These are phyloP conservation scores for Cossypha caffra DNA, from an alignment of 2,797 vertebrate genomes.

Conservation along the genomic window DNA sequence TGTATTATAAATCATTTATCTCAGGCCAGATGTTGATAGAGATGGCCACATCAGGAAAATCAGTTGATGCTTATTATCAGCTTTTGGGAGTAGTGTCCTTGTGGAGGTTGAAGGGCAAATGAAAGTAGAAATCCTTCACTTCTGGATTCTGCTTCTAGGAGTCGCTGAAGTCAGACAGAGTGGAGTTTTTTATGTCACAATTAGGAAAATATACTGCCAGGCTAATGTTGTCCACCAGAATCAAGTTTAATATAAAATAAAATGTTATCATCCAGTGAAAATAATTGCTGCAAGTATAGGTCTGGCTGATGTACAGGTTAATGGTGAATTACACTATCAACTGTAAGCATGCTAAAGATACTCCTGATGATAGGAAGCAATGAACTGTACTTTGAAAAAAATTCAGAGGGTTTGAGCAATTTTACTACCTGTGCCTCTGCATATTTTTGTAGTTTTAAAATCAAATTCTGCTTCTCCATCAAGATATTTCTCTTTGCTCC, in stretches of 20 bases:
- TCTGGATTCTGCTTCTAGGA: neutral
- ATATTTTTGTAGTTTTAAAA: neutral
- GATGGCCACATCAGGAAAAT: neutral
- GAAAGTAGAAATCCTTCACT: neutral
- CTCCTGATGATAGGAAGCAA: neutral
- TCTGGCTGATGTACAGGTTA: neutral
- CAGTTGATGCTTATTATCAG: neutral
- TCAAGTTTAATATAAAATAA: neutral
- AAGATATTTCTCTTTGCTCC: neutral
- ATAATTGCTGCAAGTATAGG: neutral
- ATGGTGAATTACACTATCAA: neutral
- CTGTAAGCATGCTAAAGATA: neutral
- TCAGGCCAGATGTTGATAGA: neutral
- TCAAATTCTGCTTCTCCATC: neutral
- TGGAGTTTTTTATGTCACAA: neutral
- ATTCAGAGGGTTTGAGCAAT: neutral
- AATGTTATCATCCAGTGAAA: neutral
- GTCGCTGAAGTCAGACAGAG: neutral
- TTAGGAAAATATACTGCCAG: neutral
- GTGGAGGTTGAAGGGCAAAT: neutral
- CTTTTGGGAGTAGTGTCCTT: neutral
- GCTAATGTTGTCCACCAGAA: neutral
- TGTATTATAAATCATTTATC: neutral
- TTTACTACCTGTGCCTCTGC: neutral
- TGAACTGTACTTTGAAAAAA: neutral